These are phyloP conservation scores for Cricetomys ansorgei DNA, from an alignment of 2,113 vertebrate species.

Conservation along the genomic window DNA sequence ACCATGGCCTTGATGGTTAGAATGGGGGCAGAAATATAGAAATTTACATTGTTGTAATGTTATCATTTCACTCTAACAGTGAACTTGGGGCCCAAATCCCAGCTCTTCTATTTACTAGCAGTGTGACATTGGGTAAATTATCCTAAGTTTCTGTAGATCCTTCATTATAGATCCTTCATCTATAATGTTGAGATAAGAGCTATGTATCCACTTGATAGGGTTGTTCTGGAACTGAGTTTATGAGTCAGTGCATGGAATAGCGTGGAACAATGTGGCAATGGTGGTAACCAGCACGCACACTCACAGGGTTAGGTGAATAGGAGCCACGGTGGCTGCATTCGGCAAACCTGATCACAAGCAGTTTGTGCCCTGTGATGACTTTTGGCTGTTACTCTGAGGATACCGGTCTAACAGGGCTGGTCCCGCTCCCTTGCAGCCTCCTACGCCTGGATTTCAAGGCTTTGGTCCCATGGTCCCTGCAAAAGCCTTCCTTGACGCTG, in stretches of 20 bases:
- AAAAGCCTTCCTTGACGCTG: neutral
- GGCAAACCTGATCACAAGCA: neutral
- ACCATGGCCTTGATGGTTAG: neutral
- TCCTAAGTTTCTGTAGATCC: neutral
- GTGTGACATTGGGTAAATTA: neutral
- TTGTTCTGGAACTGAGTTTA: conserved; percentile 30
- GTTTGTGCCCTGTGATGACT: neutral
- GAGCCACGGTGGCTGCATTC: neutral
- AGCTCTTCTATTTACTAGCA: neutral
- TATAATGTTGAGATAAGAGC: neutral
- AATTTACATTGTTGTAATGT: neutral
- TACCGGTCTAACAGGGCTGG: neutral
- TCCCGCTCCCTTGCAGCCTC: neutral
- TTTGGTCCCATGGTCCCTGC: fast-evolving
- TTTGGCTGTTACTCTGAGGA: neutral
- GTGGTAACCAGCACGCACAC: neutral
- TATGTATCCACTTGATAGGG: neutral
- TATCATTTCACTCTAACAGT: neutral
- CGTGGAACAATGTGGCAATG: neutral
- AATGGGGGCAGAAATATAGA: neutral
- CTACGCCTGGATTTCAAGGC: neutral
- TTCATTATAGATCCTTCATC: neutral
- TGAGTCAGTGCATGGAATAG: neutral
- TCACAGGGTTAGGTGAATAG: neutral
- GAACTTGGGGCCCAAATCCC: neutral